Percentiles rank a stretch among this genome's conserved stretches.
Conservation (phyloP, 2,797 vertebrate species). For the Melanogrammus aeglefinus region DNA sequence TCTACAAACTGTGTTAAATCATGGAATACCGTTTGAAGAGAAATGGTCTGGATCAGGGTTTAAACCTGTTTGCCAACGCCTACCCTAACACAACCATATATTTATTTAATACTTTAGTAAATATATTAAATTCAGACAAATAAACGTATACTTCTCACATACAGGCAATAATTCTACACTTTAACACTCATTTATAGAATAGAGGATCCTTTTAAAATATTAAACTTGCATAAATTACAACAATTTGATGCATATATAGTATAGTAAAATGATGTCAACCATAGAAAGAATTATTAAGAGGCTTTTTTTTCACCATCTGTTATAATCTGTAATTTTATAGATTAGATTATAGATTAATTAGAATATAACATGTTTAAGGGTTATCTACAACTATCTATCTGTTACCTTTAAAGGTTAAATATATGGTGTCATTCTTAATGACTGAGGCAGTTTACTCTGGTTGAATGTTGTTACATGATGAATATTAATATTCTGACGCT, state of each 20-base stretch:
- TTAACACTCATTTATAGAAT: background rate
- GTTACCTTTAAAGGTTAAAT: background rate
- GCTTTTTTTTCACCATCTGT: background rate
- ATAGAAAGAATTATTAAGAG: background rate
- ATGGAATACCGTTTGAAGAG: background rate
- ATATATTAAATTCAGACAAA: conserved; percentile 1
- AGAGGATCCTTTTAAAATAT: background rate
- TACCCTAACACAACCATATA: background rate
- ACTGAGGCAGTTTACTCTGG: conserved; percentile 1
- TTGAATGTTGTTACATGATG: conserved; percentile 1
- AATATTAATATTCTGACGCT: conserved; percentile 5
- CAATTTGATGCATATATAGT: background rate
- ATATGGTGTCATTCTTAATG: background rate
- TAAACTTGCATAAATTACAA: background rate
- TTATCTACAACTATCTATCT: background rate
- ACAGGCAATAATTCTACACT: conserved; percentile 1
- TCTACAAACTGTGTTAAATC: background rate
- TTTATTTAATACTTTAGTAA: background rate
- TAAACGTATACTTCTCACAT: background rate
- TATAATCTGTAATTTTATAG: background rate
- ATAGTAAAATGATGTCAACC: background rate
- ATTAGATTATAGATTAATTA: too few relatives aligned
- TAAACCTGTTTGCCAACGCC: background rate
- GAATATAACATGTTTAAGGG: background rate
- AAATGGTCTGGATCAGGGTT: background rate